Evolutionary conservation across 2,888 invertebrate genomes (phyloP).

Genomic region (Drosophila mayaguana): DNA sequence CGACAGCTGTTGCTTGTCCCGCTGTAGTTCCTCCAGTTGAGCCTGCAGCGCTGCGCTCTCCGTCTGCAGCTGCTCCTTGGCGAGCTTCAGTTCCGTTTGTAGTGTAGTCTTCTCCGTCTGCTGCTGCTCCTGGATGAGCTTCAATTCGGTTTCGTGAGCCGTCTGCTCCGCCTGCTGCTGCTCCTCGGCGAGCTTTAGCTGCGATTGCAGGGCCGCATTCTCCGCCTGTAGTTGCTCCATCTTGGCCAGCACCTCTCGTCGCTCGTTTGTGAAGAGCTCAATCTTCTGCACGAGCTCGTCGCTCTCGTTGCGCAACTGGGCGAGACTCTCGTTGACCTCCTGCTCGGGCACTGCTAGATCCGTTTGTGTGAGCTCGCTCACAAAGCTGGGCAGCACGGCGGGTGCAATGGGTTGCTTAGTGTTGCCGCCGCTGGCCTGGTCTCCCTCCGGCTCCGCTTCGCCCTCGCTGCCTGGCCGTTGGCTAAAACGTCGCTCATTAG

Average conservation of each 20-base stretch:
- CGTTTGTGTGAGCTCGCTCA: constrained; percentile 79
- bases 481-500: constrained; percentile 76
- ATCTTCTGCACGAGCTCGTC: constrained; percentile 89
- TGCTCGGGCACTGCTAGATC: constrained; percentile 75
- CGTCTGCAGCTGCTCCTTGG: constrained; percentile 81
- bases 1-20: constrained; percentile 84
- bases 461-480: constrained; percentile 71
- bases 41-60: constrained; percentile 83
- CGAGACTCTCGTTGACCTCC: constrained; percentile 87
- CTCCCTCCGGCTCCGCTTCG: constrained; percentile 29
- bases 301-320: constrained; percentile 88
- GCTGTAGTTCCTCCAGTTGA: constrained; percentile 83
- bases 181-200: constrained; percentile 71
- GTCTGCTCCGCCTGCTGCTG: constrained; percentile 70
- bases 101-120: constrained; percentile 85
- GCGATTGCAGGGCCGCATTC: constrained; percentile 79
- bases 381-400: constrained; percentile 51
- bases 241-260: constrained; percentile 89
- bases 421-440: constrained; percentile 8
- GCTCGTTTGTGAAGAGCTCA: constrained; percentile 89
- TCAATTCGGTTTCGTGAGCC: constrained; percentile 81
- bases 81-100: constrained; percentile 83
- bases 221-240: constrained; percentile 87
- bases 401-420: background rate
- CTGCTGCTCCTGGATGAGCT: constrained; percentile 76